Conservation (phyloP, 1,140 invertebrate species). For the Callitettix versicolor region DNA sequence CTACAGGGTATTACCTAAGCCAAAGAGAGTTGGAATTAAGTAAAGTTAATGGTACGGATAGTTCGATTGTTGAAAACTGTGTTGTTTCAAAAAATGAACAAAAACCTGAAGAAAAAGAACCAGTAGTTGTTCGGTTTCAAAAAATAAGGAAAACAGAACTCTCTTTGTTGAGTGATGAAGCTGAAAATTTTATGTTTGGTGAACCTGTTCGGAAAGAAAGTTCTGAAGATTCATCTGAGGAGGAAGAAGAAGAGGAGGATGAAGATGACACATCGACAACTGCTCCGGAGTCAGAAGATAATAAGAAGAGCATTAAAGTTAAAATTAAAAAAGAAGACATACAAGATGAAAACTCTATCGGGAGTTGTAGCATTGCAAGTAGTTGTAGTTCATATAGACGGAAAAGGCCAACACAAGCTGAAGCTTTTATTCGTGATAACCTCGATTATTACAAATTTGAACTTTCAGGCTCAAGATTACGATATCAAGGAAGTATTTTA, state of each 20-base stretch:
- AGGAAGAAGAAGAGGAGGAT: slow-evolving; percentile 13
- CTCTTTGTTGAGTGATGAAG: slow-evolving; percentile 63
- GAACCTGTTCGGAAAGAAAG: slow-evolving; percentile 44
- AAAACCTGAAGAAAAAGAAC: slow-evolving; percentile 27
- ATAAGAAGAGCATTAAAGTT: background rate
- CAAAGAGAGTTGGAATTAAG: slow-evolving; percentile 23
- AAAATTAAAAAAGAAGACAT: slow-evolving; percentile 6
- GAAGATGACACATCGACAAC: background rate
- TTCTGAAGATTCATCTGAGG: slow-evolving; percentile 35
- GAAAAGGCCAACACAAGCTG: slow-evolving; percentile 39
- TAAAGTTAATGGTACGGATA: slow-evolving; percentile 10
- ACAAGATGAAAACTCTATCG: slow-evolving; percentile 3
- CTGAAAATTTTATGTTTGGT: slow-evolving; percentile 71
- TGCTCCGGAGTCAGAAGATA: background rate
- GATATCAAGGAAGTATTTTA: slow-evolving; percentile 31
- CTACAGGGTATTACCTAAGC: slow-evolving; percentile 39
- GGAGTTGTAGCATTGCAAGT: slow-evolving; percentile 6
- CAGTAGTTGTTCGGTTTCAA: slow-evolving; percentile 57
- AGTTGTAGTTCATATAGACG: slow-evolving; percentile 4
- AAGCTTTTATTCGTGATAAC: slow-evolving; percentile 47
- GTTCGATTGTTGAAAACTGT: slow-evolving; percentile 20
- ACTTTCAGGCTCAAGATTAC: slow-evolving; percentile 41
- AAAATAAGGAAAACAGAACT: slow-evolving; percentile 50
- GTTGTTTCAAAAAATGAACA: slow-evolving; percentile 19
- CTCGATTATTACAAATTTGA: slow-evolving; percentile 52